These are phyloP conservation scores for Scotopteryx bipunctaria DNA, from an alignment of 2,888 invertebrate species.

Conservation along the genomic window DNA sequence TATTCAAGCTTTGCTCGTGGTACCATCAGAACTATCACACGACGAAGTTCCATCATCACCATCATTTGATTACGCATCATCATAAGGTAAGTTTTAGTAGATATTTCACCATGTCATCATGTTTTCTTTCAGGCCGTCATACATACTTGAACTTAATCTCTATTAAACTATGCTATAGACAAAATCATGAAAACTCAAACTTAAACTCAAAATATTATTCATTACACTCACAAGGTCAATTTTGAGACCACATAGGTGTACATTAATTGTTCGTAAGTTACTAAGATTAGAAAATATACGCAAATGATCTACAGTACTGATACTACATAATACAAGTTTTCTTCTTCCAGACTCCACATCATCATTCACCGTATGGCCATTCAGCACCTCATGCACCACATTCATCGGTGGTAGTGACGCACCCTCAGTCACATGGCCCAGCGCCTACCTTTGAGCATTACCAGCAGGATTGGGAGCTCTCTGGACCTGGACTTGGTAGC, in stretches of 20 bases:
- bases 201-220: too few relatives aligned
- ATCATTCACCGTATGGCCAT: constrained; percentile 46
- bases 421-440: constrained; percentile 58
- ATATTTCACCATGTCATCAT: too few relatives aligned
- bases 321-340: too few relatives aligned
- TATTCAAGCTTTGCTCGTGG: constrained; percentile 93
- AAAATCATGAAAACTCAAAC: too few relatives aligned
- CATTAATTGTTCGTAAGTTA: too few relatives aligned
- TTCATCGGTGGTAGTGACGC: constrained; percentile 53
- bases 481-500: constrained; percentile 85
- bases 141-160: too few relatives aligned
- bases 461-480: constrained; percentile 83
- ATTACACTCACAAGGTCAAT: too few relatives aligned
- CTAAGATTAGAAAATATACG: too few relatives aligned
- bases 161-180: too few relatives aligned
- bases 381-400: constrained; percentile 47
- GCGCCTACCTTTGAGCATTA: constrained; percentile 69
- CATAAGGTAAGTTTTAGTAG: constrained; percentile 71
- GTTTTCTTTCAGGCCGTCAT: too few relatives aligned
- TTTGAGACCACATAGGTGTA: too few relatives aligned
- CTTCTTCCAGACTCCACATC: constrained; percentile 47
- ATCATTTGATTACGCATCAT: constrained; percentile 90
- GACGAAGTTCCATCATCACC: constrained; percentile 91
- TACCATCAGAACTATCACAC: constrained; percentile 89
- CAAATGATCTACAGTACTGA: too few relatives aligned